These are phyloP conservation scores for Ammospiza maritima DNA, from an alignment of 2,797 vertebrate species.

Conservation along the genomic window DNA sequence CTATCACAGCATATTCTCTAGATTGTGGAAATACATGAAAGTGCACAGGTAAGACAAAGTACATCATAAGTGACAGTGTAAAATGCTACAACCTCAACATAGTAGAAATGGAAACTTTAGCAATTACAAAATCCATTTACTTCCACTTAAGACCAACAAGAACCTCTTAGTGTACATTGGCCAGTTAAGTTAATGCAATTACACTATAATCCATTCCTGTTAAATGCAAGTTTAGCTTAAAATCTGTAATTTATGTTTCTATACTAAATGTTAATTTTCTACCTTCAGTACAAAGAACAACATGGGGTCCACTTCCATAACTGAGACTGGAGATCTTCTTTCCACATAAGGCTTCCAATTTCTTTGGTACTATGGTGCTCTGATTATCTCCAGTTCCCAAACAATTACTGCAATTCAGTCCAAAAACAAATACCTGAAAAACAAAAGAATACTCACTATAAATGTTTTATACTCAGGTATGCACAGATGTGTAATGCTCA, in stretches of 20 bases:
- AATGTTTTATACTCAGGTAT: background rate
- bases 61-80: background rate
- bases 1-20: background rate
- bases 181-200: background rate
- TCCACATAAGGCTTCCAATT: slow-evolving; percentile 90
- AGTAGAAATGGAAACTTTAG: background rate
- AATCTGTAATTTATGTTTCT: background rate
- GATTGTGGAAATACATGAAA: background rate
- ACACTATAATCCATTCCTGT: background rate
- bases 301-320: slow-evolving; percentile 94
- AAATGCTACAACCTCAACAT: background rate
- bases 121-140: background rate
- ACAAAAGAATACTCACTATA: background rate
- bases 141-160: background rate
- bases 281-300: slow-evolving; percentile 93
- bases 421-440: slow-evolving; percentile 91
- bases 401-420: slow-evolving; percentile 95
- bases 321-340: slow-evolving; percentile 92
- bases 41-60: background rate
- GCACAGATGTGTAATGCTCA: background rate
- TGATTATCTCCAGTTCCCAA: slow-evolving; percentile 94
- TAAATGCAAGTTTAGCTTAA: background rate
- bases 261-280: slow-evolving; percentile 36
- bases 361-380: slow-evolving; percentile 92
- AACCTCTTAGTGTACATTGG: background rate